These are phyloP conservation scores for Silurus aristotelis DNA, from an alignment of 2,797 vertebrate species.

Conservation along the genomic window DNA sequence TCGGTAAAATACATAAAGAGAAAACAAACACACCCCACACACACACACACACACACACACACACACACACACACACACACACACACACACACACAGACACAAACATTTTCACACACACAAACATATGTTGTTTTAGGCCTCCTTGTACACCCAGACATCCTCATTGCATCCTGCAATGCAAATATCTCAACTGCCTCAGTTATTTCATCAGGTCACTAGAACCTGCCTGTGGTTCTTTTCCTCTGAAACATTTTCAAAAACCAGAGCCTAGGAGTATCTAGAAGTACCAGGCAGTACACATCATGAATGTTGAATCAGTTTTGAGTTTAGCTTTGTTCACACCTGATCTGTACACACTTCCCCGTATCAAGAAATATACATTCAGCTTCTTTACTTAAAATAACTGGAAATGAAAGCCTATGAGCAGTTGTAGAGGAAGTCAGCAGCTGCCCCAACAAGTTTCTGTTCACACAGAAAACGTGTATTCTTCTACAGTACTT, in stretches of 20 bases:
- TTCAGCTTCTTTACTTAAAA: not conserved
- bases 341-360: not conserved
- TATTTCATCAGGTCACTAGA: not conserved
- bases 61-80: too few relatives aligned
- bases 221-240: not conserved
- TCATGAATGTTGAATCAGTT: not conserved
- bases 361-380: not conserved
- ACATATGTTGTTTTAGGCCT: not conserved
- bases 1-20: not conserved
- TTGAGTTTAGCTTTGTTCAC: not conserved
- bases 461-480: not conserved
- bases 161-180: not conserved
- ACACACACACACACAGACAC: too few relatives aligned
- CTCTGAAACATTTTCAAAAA: not conserved
- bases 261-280: not conserved
- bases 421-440: constrained; percentile 6
- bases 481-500: not conserved
- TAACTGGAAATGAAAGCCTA: constrained; percentile 3
- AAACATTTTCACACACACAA: too few relatives aligned
- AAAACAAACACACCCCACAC: too few relatives aligned
- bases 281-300: not conserved
- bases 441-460: not conserved
- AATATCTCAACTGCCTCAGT: not conserved
- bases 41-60: too few relatives aligned
- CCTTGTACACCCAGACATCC: not conserved